Conservation (phyloP, 64 coral and sea anemone genomes). For the Pocillopora damicornis region DNA sequence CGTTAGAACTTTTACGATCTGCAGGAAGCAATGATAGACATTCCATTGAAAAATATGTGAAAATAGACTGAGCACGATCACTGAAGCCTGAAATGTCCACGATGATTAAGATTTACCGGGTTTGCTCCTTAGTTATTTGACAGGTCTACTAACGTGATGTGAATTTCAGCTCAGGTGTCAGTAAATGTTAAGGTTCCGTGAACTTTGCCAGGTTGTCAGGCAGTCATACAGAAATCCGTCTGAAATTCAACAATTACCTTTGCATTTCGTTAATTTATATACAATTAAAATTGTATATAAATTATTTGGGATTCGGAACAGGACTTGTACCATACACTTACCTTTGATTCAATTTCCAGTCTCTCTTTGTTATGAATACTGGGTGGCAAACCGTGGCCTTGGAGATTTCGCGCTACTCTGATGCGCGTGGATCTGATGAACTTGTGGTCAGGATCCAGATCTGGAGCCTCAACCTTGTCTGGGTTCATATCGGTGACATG, state of each 20-base stretch:
- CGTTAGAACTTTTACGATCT: conserved; percentile 42
- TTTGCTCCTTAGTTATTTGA: no score
- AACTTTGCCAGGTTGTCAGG: neutral
- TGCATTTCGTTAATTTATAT: neutral
- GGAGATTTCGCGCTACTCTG: conserved; percentile 82
- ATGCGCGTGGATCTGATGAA: conserved; percentile 90
- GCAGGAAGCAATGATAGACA: neutral
- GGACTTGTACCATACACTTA: neutral
- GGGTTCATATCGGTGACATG: conserved; percentile 84
- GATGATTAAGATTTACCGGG: no score
- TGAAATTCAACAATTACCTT: neutral
- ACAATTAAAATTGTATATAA: no score
- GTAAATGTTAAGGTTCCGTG: neutral
- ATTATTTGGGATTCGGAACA: no score
- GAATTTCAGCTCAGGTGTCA: no score
- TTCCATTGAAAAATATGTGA: no score
- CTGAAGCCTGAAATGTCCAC: no score
- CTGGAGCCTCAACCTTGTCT: conserved; percentile 64
- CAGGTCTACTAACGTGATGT: no score
- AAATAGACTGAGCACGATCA: no score
- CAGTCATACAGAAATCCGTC: neutral
- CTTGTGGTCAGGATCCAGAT: conserved; percentile 59
- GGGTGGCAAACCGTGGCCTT: conserved; percentile 69
- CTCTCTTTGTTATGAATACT: conserved; percentile 62
- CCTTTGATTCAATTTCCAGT: conserved; percentile 87